These are phyloP conservation scores for Pseudois nayaur DNA, from an alignment of 2,113 vertebrate genomes.

Conservation along the genomic window DNA sequence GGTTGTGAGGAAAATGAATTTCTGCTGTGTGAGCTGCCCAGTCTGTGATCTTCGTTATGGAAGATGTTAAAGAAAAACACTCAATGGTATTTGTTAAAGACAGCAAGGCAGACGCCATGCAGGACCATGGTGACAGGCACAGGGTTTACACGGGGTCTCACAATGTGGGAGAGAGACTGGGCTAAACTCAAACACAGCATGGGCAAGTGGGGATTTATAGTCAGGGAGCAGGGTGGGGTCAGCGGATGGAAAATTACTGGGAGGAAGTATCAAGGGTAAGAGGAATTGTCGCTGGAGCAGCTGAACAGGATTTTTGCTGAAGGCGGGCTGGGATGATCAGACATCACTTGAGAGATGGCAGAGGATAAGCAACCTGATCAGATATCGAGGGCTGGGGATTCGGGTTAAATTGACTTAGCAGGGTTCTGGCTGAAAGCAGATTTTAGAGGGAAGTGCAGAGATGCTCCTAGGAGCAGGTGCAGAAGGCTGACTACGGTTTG, in stretches of 20 bases:
- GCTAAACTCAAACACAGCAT: background rate
- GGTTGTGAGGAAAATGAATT: background rate
- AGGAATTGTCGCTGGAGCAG: background rate
- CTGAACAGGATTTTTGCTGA: background rate
- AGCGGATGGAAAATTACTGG: background rate
- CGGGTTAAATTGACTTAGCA: background rate
- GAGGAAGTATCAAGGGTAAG: background rate
- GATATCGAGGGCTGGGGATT: background rate
- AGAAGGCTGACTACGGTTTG: background rate
- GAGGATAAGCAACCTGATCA: background rate
- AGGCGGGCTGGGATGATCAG: background rate
- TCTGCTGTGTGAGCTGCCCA: background rate
- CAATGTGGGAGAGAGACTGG: background rate
- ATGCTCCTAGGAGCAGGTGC: background rate
- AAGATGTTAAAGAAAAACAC: background rate
- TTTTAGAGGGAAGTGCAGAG: background rate
- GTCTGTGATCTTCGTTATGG: background rate
- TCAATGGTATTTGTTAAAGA: background rate
- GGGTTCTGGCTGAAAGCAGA: background rate
- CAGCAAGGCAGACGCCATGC: background rate
- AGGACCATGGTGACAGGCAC: background rate
- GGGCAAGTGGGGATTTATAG: background rate
- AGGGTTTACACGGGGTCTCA: background rate
- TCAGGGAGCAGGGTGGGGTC: background rate
- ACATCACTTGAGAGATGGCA: background rate